Conservation (phyloP, 2,797 vertebrate species). For the Eurystomus glaucurus region DNA sequence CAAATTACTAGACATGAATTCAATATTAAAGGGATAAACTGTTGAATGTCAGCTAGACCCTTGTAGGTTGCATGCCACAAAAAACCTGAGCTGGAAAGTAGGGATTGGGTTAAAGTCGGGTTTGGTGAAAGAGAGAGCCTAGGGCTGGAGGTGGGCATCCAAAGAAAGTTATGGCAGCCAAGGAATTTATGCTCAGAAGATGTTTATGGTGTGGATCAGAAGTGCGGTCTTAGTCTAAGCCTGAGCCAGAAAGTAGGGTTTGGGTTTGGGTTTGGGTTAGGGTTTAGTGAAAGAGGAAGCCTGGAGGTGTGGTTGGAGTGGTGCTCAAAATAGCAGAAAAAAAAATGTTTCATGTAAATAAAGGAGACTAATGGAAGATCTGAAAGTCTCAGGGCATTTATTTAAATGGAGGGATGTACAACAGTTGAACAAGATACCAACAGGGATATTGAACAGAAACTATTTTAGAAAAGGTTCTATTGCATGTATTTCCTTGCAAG, state of each 20-base stretch:
- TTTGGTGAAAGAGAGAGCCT: background rate
- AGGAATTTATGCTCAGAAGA: background rate
- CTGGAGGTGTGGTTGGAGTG: background rate
- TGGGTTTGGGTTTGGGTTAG: background rate
- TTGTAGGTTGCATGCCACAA: slow-evolving; percentile 12
- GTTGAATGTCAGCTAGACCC: background rate
- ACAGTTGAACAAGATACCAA: slow-evolving; percentile 2
- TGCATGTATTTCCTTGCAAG: background rate
- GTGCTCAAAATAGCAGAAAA: background rate
- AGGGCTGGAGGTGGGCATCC: background rate
- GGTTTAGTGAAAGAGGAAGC: background rate
- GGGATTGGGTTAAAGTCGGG: background rate
- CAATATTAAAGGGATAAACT: slow-evolving; percentile 53
- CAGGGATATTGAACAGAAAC: slow-evolving; percentile 19
- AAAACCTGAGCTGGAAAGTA: background rate
- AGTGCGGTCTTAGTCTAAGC: background rate
- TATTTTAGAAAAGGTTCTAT: slow-evolving; percentile 46
- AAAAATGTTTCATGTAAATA: slow-evolving; percentile 26
- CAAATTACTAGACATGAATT: slow-evolving; percentile 52
- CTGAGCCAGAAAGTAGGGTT: background rate
- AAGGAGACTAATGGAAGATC: slow-evolving; percentile 59
- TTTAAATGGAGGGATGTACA: slow-evolving; percentile 38
- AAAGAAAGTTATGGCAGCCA: background rate
- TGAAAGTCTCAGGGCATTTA: slow-evolving; percentile 41
- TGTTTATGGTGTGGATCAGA: background rate